Evolutionary conservation across 1,140 invertebrate genomes (phyloP), one percentile per base, ranked within the genome.

Genomic region (Drosophila kohkoa): DNA sequence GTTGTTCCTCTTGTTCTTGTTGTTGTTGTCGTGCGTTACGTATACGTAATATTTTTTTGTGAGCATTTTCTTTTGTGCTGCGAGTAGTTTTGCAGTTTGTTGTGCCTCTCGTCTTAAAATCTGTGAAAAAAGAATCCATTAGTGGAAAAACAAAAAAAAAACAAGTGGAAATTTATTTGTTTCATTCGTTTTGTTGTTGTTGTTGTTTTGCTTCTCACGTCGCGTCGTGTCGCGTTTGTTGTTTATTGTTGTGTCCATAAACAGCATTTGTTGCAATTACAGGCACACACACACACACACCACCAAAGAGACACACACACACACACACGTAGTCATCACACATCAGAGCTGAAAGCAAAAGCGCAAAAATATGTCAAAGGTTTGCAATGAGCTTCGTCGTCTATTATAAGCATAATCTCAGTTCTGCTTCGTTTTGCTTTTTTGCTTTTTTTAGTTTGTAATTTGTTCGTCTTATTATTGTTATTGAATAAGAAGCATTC

Each of bases 281-380:
- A 81, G 52, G 77, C 58, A 68, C 58, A 79, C 64, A 64, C 62
- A 67, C 51, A 77, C 67, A 86, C 78, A 58, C 46, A 63, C 38
- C 32, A 66, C 51, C 25, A 30, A 3, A 38, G 16, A 41, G 10
- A 57, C 55, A 67, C 43, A 67, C 43, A 51, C 54, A 45, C 15
- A 57, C 15, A 55, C 11, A 16, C 48, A 48, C 16, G 38, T 13
- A 43, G 51, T 38, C n/a, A 52, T 35, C 20, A 25, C 20, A 25
- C 20, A 25, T 25, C 62, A 57, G 65, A 57, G 65, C 77, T 75
- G 60, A 79, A 64, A 75, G 70, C 70, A 68, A 76, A 59, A 75
- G 52, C 70, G 55, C 49, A 81, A 88, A 81, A 88, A 83, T 52
- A 87, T 87, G 83, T 75, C 83, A 79, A 88, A 87, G 83, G 83